Evolutionary conservation across 2,113 vertebrate genomes (phyloP), one percentile per base, ranked within the genome.

Genomic region (Phyllostomus hastatus): DNA sequence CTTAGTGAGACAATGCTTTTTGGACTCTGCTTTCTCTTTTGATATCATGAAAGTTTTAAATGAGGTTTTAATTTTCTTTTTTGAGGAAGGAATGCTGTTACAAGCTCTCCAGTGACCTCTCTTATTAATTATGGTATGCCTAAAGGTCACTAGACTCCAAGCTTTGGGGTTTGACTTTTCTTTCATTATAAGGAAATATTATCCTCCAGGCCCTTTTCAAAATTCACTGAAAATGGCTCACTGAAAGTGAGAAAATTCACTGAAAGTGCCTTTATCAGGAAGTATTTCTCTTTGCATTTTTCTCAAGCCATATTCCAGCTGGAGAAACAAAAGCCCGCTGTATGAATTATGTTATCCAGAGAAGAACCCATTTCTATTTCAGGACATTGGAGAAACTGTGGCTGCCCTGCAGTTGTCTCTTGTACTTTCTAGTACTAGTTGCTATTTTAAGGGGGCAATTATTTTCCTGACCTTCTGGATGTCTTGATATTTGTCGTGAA

Each of bases 211-310:
- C 46, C 48, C 4, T 66, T 86, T 86, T 86, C 43, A 85, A 35
- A 46, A 64, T 54, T 87, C 85, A 26, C 48, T 86, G 82, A 95
- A 92, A 92, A 52, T 78, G 3, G n/a, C 38, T 84, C 26, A 54
- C 92, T 43, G 43, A 43, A 43, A 43, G 43, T 43, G 43, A 43
- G 6, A 85, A 35, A 46, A 64, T 54, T 87, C 81, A 26, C 48
- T 86, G 82, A 95, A 92, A 92, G 75, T 89, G 66, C 17, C 26
- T 70, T 64, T 95, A 66, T 54, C 57, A 70, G 48, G 9, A 92
- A 75, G 38, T 85, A 6, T 50, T 75, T 94, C 81, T 90, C 35
- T 38, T 59, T 75, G 20, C 59, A 17, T 84, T 95, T 91, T 82
- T 84, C 46, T 59, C n/a, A 83, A 94, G n/a, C 43, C n/a, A 0